phyloP scores from a whole-genome alignment of 2,888 invertebrate species.

The Eristalis intricaria region DNA sequence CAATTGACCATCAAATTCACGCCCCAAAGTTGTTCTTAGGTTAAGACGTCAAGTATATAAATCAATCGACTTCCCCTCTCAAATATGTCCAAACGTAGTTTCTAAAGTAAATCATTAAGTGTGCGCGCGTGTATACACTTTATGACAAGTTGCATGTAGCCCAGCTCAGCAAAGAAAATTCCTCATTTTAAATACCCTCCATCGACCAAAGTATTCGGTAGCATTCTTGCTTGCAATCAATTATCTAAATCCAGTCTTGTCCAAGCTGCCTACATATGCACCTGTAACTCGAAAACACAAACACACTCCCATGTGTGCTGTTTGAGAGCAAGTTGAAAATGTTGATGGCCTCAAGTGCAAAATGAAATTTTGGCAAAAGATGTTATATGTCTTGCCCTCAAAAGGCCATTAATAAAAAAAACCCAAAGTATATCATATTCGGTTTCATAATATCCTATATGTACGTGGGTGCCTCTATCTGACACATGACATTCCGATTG shows the following conservation, averaged over 20 bases:
- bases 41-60: neutral
- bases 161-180: neutral
- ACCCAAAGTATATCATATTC: neutral
- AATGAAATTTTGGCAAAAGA: slow-evolving; percentile 7
- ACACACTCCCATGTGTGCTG: neutral
- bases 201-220: neutral
- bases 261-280: slow-evolving; percentile 1
- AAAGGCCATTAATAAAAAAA: slow-evolving; percentile 28
- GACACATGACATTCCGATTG: slow-evolving; percentile 59
- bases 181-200: slow-evolving; percentile 6
- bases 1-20: neutral
- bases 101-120: neutral
- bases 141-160: slow-evolving; percentile 7
- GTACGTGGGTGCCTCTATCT: slow-evolving; percentile 42
- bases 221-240: slow-evolving; percentile 19
- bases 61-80: neutral
- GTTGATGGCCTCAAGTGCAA: slow-evolving; percentile 30
- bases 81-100: neutral
- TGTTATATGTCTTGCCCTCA: slow-evolving; percentile 15
- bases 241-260: slow-evolving; percentile 12
- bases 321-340: neutral
- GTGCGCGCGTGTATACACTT: slow-evolving; percentile 12
- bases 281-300: neutral
- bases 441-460: slow-evolving; percentile 45
- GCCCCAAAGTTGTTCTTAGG: neutral